Evolutionary conservation across 2,113 vertebrate genomes (phyloP).

Genomic region (Hydrochoerus hydrochaeris): DNA sequence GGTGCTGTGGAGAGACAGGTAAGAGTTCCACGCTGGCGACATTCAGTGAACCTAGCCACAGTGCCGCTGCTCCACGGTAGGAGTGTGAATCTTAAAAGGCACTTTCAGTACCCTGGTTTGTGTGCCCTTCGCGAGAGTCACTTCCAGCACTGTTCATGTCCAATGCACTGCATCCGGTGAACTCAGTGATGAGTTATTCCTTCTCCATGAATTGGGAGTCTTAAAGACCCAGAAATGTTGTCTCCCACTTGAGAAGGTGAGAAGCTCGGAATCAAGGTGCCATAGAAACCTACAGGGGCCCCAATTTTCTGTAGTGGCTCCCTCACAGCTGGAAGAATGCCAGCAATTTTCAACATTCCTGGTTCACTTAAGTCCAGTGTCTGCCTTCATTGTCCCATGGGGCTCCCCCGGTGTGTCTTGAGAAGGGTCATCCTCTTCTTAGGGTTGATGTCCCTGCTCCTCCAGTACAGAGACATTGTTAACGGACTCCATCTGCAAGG

Average conservation of each 20-base stretch:
- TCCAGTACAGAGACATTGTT: neutral
- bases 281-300: neutral
- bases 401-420: neutral
- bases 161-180: neutral
- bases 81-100: neutral
- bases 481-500: neutral
- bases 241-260: neutral
- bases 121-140: neutral
- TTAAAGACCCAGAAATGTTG: neutral
- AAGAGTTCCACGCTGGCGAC: neutral
- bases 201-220: neutral
- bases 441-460: neutral
- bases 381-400: neutral
- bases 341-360: neutral
- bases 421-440: neutral
- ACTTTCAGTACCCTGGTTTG: neutral
- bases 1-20: neutral
- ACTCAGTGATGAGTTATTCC: neutral
- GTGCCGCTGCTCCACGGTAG: neutral
- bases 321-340: neutral
- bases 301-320: neutral
- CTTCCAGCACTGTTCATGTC: neutral
- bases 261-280: neutral
- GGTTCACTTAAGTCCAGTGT: neutral
- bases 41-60: neutral